Evolutionary conservation across 2,797 vertebrate species (phyloP).

Genomic region (Oryzias sinensis): DNA sequence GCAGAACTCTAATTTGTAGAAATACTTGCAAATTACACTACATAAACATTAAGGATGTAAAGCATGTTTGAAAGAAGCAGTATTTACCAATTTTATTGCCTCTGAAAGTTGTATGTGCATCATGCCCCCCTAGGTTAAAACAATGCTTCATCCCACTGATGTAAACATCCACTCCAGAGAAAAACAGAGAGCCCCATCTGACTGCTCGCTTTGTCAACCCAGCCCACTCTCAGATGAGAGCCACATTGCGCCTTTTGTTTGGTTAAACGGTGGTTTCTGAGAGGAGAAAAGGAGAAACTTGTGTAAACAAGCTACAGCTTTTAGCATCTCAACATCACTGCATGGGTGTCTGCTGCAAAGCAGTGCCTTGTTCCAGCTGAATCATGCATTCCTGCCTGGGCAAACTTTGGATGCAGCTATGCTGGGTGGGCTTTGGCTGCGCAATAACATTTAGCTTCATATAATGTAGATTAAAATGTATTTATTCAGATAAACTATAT

Average conservation of each 20-base stretch:
- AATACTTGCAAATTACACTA: no score
- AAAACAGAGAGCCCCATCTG: constrained; percentile 71
- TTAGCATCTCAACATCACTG: constrained; percentile 77
- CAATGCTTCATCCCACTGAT: constrained; percentile 76
- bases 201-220: constrained; percentile 66
- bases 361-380: constrained; percentile 57
- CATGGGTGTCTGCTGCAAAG: constrained; percentile 74
- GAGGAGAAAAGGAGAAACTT: constrained; percentile 71
- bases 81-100: constrained; percentile 16
- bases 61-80: neutral
- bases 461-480: no score
- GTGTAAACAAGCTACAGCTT: constrained; percentile 77
- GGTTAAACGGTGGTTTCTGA: constrained; percentile 71
- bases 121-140: constrained; percentile 71
- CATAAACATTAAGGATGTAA: neutral
- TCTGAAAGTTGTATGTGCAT: constrained; percentile 27
- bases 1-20: no score
- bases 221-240: constrained; percentile 76
- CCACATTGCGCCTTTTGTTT: constrained; percentile 79
- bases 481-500: no score
- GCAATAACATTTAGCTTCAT: no score
- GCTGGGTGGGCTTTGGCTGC: constrained; percentile 6
- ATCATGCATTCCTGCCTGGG: constrained; percentile 51
- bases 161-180: constrained; percentile 79
- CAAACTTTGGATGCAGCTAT: constrained; percentile 63